These are phyloP conservation scores for Sarcophaga bullata DNA, from an alignment of 1,140 invertebrate genomes.

Conservation along the genomic window DNA sequence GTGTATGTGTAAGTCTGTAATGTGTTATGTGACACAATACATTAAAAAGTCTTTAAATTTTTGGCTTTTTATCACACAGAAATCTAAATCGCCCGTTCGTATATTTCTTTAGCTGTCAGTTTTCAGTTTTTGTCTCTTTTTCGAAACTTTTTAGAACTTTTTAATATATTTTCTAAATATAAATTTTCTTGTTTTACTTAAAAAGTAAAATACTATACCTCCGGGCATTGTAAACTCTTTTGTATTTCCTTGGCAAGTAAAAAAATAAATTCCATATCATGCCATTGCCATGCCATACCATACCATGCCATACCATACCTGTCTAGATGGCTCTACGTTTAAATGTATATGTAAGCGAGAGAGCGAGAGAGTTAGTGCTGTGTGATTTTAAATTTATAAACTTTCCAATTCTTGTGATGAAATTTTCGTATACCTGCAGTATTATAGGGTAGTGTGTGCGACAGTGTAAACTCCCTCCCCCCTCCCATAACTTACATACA, in stretches of 20 bases:
- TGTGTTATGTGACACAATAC: neutral
- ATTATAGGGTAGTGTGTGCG: neutral
- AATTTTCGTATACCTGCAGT: neutral
- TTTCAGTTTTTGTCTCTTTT: neutral
- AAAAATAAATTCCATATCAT: neutral
- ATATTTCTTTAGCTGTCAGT: too few relatives aligned
- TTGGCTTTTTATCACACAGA: neutral
- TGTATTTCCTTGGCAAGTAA: neutral
- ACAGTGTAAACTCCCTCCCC: too few relatives aligned
- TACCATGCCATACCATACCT: too few relatives aligned
- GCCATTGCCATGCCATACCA: too few relatives aligned
- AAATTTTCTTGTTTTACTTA: neutral
- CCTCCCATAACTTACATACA: too few relatives aligned
- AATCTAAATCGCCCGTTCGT: neutral
- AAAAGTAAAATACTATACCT: neutral
- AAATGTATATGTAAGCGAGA: neutral
- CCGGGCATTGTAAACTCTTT: neutral
- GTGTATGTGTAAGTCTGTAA: too few relatives aligned
- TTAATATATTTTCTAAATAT: too few relatives aligned
- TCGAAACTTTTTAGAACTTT: neutral
- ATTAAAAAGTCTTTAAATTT: neutral
- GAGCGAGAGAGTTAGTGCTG: neutral
- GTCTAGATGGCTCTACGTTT: too few relatives aligned
- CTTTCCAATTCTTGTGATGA: conserved; percentile 14
- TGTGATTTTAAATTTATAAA: conserved; percentile 10